Evolutionary conservation across 2,797 vertebrate species (phyloP).

Genomic region (Esox masquinongy): DNA sequence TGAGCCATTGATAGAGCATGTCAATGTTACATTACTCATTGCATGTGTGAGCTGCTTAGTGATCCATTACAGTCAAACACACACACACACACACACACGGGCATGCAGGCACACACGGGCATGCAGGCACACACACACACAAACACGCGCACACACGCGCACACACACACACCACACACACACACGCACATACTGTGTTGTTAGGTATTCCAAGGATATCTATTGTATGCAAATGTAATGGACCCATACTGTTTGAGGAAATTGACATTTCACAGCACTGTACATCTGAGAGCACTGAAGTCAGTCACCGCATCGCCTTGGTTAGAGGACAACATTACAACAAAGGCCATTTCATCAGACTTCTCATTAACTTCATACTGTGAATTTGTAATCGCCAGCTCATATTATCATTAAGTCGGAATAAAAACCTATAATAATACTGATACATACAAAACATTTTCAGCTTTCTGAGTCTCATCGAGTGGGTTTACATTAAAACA

Average conservation of each 20-base stretch:
- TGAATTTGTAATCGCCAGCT: slow-evolving; percentile 29
- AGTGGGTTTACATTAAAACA: not conserved
- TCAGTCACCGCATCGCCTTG: slow-evolving; percentile 3
- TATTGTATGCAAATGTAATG: slow-evolving; percentile 35
- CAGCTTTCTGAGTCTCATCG: not conserved
- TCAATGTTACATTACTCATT: not conserved
- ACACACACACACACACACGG: not conserved
- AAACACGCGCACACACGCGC: not conserved
- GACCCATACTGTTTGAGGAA: slow-evolving; percentile 38
- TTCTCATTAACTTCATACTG: slow-evolving; percentile 57
- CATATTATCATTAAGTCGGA: slow-evolving; percentile 15
- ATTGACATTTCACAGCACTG: slow-evolving; percentile 39
- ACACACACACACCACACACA: not conserved
- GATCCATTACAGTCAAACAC: not conserved
- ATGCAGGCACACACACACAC: not conserved
- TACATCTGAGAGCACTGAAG: slow-evolving; percentile 24
- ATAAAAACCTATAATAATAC: slow-evolving; percentile 15
- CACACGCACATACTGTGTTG: slow-evolving; percentile 6
- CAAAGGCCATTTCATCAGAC: slow-evolving; percentile 32
- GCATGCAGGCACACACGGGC: no score
- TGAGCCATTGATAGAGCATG: not conserved
- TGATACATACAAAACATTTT: slow-evolving; percentile 10
- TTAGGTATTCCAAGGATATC: not conserved
- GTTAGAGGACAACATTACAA: not conserved
- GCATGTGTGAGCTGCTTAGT: not conserved